A percentile compares a stretch with the other conserved stretches of the same genome.
Conservation (phyloP, 2,888 invertebrate species). For the Noctua janthe region DNA sequence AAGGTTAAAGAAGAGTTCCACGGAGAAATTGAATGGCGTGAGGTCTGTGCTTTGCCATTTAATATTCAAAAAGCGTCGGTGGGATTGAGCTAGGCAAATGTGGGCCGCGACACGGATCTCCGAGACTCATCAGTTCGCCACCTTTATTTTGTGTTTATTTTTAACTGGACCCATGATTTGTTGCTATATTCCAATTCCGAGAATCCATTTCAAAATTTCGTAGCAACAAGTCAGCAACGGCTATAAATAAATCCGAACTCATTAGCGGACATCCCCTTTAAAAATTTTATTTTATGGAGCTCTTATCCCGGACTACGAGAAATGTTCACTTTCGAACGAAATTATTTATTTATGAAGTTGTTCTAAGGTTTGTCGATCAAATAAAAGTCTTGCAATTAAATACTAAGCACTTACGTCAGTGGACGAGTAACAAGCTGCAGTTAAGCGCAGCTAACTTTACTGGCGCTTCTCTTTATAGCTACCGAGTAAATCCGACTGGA, state of each 20-base stretch:
- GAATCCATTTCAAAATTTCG: conserved; percentile 15
- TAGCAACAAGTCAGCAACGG: conserved; percentile 11
- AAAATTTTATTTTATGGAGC: conserved; percentile 22
- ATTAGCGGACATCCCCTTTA: conserved; percentile 31
- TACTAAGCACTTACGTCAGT: conserved; percentile 31
- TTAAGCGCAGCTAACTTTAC: conserved; percentile 52
- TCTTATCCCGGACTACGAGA: not conserved
- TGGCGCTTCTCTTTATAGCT: conserved; percentile 59
- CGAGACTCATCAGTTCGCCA: conserved; percentile 71
- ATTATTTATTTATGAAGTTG: not conserved
- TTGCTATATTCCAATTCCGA: conserved; percentile 7
- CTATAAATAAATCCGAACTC: conserved; percentile 30
- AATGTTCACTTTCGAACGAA: conserved; percentile 6
- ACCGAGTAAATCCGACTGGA: conserved; percentile 71
- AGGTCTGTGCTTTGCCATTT: conserved; percentile 77
- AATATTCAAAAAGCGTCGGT: conserved; percentile 85
- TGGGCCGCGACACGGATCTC: conserved; percentile 85
- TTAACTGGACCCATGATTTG: conserved; percentile 55
- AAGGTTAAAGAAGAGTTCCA: conserved; percentile 72
- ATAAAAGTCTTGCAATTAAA: conserved; percentile 47
- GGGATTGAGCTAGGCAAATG: conserved; percentile 84
- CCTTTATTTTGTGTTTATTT: conserved; percentile 70
- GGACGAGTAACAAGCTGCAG: conserved; percentile 44
- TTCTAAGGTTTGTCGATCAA: conserved; percentile 18
- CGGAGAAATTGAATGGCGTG: conserved; percentile 83